Base-by-base conservation (phyloP, 2,888 invertebrate genomes). In the Amiota minor region DNA sequence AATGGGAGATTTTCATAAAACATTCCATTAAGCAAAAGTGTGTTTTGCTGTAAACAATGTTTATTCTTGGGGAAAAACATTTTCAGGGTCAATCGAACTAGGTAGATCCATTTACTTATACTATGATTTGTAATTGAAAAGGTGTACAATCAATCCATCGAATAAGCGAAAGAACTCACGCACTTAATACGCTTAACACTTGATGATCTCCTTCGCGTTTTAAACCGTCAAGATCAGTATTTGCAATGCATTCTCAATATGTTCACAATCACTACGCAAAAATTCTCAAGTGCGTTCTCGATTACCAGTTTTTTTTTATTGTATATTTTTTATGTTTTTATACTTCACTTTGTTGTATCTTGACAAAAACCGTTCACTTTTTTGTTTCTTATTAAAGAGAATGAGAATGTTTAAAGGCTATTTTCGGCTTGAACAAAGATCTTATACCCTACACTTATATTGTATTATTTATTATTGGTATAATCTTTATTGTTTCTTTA, bases 241-340 rank as follows among this genome's bases (percentile, higher is more conserved):
- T 68, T 72, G 72, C 69, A 69, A 67, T 69, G 2, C 35, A 35
- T 35, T 35, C 35, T 35, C 35, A 2, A 6, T 6, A 35, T n/a
- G n/a, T 35, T 35, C 35, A 35, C 35, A 35, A 35, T 11, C 67
- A 53, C 49, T 68, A 68, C 23, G 67, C 67, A 53, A 23, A 23
- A n/a, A 23, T 68, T 68, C 73, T 76, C 77, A 78, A 75, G 78
- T 79, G 76, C 76, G 80, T 77, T 80, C 76, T 75, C 77, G 77
- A 79, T 78, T 81, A 80, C 82, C 84, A 80, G 81, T 85, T 59
- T 59, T 56, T 11, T 50, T n/a, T 53, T n/a, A 6, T 35, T 35
- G 6, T 35, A 23, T 23, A 23, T 23, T 23, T 35, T 35, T 35
- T 35, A 35, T 35, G 6, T 35, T 35, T 35, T 35, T 35, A 35